Conservation (phyloP, 2,113 vertebrate genomes). For the Bos javanicus region DNA sequence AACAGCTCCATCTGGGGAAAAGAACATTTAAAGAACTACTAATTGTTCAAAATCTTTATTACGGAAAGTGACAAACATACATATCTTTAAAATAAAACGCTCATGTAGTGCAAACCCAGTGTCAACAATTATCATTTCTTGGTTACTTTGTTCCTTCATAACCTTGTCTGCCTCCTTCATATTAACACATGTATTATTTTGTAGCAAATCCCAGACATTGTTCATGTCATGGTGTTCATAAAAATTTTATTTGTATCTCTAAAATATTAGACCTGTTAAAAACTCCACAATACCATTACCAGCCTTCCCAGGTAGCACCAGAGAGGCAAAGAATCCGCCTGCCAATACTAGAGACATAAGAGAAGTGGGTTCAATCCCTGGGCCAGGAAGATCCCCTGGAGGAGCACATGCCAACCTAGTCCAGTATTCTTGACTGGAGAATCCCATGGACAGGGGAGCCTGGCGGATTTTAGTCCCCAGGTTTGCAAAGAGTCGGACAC, state of each 20-base stretch:
- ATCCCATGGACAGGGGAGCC: not conserved
- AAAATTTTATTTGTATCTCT: not conserved
- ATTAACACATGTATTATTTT: not conserved
- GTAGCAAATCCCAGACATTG: not conserved
- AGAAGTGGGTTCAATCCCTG: not conserved
- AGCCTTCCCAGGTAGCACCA: not conserved
- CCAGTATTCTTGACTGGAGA: not conserved
- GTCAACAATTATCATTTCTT: no score
- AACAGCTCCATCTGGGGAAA: not conserved
- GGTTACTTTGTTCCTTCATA: not conserved
- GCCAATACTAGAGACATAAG: not conserved
- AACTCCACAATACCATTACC: no score
- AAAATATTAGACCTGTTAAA: not conserved
- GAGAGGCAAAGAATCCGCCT: rapidly evolving
- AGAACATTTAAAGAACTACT: not conserved
- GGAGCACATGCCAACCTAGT: not conserved
- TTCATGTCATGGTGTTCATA: not conserved
- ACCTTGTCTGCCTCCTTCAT: not conserved
- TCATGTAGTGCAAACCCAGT: not conserved
- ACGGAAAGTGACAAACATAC: rapidly evolving
- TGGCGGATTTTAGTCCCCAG: not conserved
- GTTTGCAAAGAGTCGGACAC: rapidly evolving
- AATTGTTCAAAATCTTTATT: not conserved
- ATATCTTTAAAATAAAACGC: not conserved
- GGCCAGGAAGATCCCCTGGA: not conserved